Base-by-base conservation (phyloP, 2,797 vertebrate species). In the Numenius phaeopus region DNA sequence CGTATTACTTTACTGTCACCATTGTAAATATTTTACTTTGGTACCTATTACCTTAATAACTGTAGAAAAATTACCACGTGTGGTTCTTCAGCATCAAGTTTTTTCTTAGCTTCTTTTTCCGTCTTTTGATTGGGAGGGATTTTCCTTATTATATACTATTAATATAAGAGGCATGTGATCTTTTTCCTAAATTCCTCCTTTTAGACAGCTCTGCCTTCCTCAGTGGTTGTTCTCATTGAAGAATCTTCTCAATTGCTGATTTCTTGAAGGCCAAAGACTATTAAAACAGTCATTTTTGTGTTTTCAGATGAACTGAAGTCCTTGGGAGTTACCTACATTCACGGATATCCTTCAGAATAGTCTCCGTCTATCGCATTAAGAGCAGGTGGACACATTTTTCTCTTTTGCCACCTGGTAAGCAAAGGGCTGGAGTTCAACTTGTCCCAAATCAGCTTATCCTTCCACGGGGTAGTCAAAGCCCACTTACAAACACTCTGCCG, bases 401-500 rank as follows among this genome's bases (percentile, higher is more conserved):
- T 91, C 75, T 95, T 84, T 95, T 95, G 81, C 72, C 49, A 58
- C 91, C 67, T 67, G 29, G 80, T 82, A 83, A 97, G 81, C 52
- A 95, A 76, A 93, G 82, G 90, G 90, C 90, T 89, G 55, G 57
- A 87, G 90, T 95, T 84, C 92, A 94, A 83, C 62, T 66, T 92
- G 83, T 95, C 87, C 73, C 87, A 83, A 61, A 87, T 71, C 94
- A 92, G 80, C 83, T 97, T 97, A 87, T 94, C 91, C 69, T 96
- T 96, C 94, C 81, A 71, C 8, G 29, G 91, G 84, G 87, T 94
- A 95, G 95, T 97, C 93, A 95, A 97, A 96, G 91, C 90, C 90
- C 72, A 80, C 97, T 98, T 97, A 97, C 70, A 97, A 97, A 97
- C 94, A 92, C 93, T 83, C 93, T 95, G 95, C 92, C 13, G 16